Conservation (phyloP, 1,140 invertebrate species). For the Protaetia brevitarsis region DNA sequence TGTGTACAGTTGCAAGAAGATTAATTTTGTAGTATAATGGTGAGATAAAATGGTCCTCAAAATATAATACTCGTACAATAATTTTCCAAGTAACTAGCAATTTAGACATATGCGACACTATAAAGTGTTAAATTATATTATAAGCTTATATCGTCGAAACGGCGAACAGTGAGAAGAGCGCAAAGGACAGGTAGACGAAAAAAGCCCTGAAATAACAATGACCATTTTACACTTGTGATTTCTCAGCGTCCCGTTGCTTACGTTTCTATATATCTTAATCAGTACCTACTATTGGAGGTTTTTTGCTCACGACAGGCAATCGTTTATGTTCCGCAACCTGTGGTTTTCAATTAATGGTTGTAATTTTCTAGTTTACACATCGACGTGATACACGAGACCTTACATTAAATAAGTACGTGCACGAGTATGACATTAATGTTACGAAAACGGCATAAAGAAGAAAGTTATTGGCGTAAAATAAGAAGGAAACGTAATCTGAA, state of each 20-base stretch:
- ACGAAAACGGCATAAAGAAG: no score
- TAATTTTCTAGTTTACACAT: constrained; percentile 2
- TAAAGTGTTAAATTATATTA: background rate
- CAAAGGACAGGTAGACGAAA: background rate
- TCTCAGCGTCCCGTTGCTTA: constrained; percentile 18
- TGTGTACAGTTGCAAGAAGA: no score
- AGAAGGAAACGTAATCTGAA: no score
- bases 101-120: background rate
- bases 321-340: constrained; percentile 21
- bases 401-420: background rate
- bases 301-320: constrained; percentile 18
- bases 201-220: background rate
- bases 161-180: background rate
- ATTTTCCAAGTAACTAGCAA: no score
- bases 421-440: no score
- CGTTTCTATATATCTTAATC: constrained; percentile 20
- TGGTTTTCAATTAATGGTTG: constrained; percentile 24
- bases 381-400: background rate
- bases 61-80: no score
- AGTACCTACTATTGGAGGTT: constrained; percentile 9
- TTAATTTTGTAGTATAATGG: no score
- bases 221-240: constrained; percentile 9
- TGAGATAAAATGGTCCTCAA: no score
- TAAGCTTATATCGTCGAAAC: background rate
- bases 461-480: no score